Percentiles rank a stretch among this genome's conserved stretches.
Conservation (phyloP, 1,140 invertebrate species). For the Calliphora vicina region DNA sequence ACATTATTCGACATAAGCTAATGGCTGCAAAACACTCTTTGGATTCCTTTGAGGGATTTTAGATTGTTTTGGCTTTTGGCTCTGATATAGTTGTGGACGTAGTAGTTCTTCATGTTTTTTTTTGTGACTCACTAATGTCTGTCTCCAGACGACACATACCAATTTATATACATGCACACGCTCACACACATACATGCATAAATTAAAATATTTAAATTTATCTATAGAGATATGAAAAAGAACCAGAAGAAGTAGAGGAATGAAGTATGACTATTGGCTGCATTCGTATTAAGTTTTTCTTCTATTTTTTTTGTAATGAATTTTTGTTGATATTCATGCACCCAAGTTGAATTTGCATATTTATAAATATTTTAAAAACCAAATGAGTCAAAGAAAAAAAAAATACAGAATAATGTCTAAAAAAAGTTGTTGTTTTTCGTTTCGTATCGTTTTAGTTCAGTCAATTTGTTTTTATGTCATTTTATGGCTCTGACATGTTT, state of each 20-base stretch:
- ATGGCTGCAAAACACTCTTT: no score
- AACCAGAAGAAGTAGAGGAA: not conserved
- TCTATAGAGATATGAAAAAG: not conserved
- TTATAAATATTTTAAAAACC: conserved; percentile 11
- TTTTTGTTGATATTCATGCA: not conserved
- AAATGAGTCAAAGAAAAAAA: conserved; percentile 2
- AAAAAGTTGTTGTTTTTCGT: not conserved
- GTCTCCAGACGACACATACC: not conserved
- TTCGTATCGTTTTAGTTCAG: conserved; percentile 1
- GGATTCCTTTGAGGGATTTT: no score
- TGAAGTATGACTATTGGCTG: conserved; percentile 13
- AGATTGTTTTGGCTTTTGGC: no score
- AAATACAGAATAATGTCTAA: not conserved
- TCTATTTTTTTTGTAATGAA: no score
- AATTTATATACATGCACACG: not conserved
- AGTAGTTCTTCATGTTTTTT: not conserved
- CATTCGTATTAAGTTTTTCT: not conserved
- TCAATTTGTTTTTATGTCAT: conserved; percentile 25
- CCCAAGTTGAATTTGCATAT: conserved; percentile 17
- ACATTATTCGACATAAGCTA: no score
- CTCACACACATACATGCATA: not conserved
- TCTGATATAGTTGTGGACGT: no score
- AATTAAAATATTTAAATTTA: no score
- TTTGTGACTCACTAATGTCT: not conserved
- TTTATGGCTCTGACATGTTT: conserved; percentile 32